Conservation (phyloP, 2,888 invertebrate species). For the Bibio marci region DNA sequence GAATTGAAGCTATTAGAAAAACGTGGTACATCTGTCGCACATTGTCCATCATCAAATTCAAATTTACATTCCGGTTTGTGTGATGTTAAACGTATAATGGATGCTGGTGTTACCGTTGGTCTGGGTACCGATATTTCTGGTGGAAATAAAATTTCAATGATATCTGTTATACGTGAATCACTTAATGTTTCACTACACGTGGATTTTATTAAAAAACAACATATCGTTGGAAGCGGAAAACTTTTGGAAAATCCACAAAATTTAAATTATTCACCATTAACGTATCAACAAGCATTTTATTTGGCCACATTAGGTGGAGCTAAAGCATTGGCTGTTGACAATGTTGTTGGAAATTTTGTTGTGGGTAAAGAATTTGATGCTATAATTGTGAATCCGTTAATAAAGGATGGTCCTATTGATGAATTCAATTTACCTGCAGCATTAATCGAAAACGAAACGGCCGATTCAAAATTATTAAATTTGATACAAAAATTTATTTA, state of each 20-base stretch:
- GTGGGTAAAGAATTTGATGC: slow-evolving; percentile 80
- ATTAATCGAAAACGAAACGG: slow-evolving; percentile 13
- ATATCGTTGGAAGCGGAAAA: slow-evolving; percentile 18
- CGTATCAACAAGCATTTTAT: slow-evolving; percentile 61
- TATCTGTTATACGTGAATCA: slow-evolving; percentile 55
- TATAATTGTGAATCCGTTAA: slow-evolving; percentile 37
- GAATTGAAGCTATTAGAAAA: slow-evolving; percentile 47
- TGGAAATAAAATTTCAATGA: slow-evolving; percentile 57
- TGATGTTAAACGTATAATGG: slow-evolving; percentile 47
- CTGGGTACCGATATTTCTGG: slow-evolving; percentile 80
- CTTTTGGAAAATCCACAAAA: slow-evolving; percentile 6
- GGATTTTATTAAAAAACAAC: slow-evolving; percentile 32
- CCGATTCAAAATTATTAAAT: slow-evolving; percentile 35
- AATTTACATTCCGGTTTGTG: slow-evolving; percentile 66
- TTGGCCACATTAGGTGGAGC: slow-evolving; percentile 80
- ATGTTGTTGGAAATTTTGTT: slow-evolving; percentile 61
- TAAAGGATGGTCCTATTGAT: slow-evolving; percentile 37
- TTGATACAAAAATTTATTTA: slow-evolving; percentile 61
- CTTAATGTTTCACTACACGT: slow-evolving; percentile 57
- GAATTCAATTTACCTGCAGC: slow-evolving; percentile 23
- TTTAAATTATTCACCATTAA: slow-evolving; percentile 32
- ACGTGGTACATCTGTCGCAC: slow-evolving; percentile 52
- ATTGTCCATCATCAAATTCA: slow-evolving; percentile 78
- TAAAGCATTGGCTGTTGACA: slow-evolving; percentile 55
- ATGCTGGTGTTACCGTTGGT: slow-evolving; percentile 53